Base-by-base conservation (phyloP, 2,888 invertebrate genomes). In the Dyspetes luteomarginatus region DNA sequence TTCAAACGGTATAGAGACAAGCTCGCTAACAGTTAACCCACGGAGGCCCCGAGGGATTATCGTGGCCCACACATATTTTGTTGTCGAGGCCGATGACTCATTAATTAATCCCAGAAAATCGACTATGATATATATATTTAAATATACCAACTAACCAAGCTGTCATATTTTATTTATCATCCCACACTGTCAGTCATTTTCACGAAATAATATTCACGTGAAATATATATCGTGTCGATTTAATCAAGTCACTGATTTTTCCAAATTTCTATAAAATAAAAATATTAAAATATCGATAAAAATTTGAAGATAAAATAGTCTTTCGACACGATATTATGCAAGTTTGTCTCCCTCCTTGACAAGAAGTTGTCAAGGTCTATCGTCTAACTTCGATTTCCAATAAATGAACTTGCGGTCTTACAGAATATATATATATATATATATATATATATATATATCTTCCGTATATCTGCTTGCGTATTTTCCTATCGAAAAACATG, bases 381-480 rank as follows among this genome's bases (percentile, higher is more conserved):
- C 17, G n/a, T 15, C 36, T 17, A 52, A 68, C 69, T 69, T 75
- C 74, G 73, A 74, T 79, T 79, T 79, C 56, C 75, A 50, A 79
- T 74, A 79, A 64, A 69, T n/a, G 62, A 48, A 69, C 43, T n/a
- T n/a, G 36, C 19, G 41, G 43, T 12, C 12, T 41, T 17, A 30
- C 9, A 9, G 24, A 24, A n/a, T 5, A 52, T 67, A 48, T 26
- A 22, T 36, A 17, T 45, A 28, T 64, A 22, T 41, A 64, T 26
- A 7, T 9, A 36, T 36, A 36, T 12, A 2, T 36, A 36, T 36
- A 36, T 7, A 36, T 36, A 36, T 1, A 12, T 36, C 36, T 36
- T 36, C 7, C 36, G 9, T 9, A 36, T 15, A 17, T 22, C 22
- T n/a, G 28, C 24, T 30, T 30, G 7, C 50, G 52, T 15, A 17